Evolutionary conservation across 2,888 invertebrate genomes (phyloP).

Genomic region (Achlya flavicornis): DNA sequence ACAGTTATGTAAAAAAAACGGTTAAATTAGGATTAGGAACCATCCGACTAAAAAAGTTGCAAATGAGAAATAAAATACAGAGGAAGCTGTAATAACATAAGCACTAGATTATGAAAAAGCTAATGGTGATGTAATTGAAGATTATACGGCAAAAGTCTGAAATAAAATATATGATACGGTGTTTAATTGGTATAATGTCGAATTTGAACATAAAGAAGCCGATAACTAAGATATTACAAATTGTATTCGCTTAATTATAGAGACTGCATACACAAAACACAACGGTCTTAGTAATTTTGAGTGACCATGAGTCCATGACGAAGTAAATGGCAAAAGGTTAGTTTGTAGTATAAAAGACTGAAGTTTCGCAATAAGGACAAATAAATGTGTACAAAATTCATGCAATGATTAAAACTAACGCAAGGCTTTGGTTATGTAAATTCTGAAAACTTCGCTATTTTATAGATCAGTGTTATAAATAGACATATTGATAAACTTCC

Average conservation of each 20-base stretch:
- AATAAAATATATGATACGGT: neutral
- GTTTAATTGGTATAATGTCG: neutral
- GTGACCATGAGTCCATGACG: neutral
- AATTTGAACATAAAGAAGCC: neutral
- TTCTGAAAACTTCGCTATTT: too few relatives aligned
- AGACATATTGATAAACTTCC: too few relatives aligned
- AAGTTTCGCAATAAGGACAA: neutral
- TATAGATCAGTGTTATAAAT: too few relatives aligned
- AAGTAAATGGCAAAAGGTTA: constrained; percentile 5
- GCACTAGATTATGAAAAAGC: neutral
- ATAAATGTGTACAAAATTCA: neutral
- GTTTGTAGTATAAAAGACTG: neutral
- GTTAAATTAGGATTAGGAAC: neutral
- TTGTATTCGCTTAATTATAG: neutral
- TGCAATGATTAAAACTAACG: neutral
- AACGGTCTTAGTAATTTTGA: neutral
- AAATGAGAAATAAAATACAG: neutral
- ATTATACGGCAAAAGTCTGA: neutral
- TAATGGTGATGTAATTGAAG: neutral
- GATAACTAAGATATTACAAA: neutral
- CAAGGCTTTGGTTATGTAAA: too few relatives aligned
- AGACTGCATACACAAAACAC: neutral
- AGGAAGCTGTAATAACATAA: constrained; percentile 1
- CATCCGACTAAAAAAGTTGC: neutral
- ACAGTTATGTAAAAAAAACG: neutral